A percentile compares a stretch with the other conserved stretches of the same genome.
Evolutionary conservation across 2,797 vertebrate species (phyloP).

Genomic region (Cichlasoma orientale): DNA sequence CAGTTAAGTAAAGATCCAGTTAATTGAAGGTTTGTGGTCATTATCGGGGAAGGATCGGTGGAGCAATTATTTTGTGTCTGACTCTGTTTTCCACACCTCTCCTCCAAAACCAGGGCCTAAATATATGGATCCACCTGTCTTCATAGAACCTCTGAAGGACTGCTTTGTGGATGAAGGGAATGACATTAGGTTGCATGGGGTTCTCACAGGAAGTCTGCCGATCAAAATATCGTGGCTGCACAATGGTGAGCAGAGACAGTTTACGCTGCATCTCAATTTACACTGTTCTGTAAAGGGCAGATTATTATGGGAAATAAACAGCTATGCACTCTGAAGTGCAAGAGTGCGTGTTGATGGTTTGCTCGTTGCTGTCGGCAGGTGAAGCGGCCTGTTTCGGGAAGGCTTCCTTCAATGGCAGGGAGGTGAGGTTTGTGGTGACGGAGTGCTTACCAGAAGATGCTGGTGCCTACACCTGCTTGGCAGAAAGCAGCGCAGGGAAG

Average conservation of each 20-base stretch:
- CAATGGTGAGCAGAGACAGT: slow-evolving; percentile 74
- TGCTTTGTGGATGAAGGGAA: slow-evolving; percentile 75
- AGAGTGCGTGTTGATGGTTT: slow-evolving; percentile 14
- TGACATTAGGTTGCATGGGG: slow-evolving; percentile 69
- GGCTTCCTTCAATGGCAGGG: slow-evolving; percentile 56
- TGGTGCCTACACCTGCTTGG: slow-evolving; percentile 80
- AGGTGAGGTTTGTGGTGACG: slow-evolving; percentile 68
- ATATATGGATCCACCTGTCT: slow-evolving; percentile 60
- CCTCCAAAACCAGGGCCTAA: slow-evolving; percentile 35
- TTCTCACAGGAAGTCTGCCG: slow-evolving; percentile 72
- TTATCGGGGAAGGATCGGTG: background rate
- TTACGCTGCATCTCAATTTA: background rate
- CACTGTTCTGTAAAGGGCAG: rapidly evolving
- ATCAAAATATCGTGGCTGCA: slow-evolving; percentile 79
- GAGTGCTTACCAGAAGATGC: slow-evolving; percentile 81
- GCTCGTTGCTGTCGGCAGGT: slow-evolving; percentile 63
- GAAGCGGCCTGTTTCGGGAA: slow-evolving; percentile 69
- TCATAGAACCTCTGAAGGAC: slow-evolving; percentile 71
- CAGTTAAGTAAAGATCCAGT: background rate
- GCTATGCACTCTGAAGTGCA: background rate
- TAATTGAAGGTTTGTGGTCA: background rate
- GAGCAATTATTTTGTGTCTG: background rate
- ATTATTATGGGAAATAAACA: background rate
- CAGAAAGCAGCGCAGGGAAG: slow-evolving; percentile 76
- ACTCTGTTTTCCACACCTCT: background rate